phyloP scores from a whole-genome alignment of 2,888 invertebrate species.

The Campopleginae sp. region DNA sequence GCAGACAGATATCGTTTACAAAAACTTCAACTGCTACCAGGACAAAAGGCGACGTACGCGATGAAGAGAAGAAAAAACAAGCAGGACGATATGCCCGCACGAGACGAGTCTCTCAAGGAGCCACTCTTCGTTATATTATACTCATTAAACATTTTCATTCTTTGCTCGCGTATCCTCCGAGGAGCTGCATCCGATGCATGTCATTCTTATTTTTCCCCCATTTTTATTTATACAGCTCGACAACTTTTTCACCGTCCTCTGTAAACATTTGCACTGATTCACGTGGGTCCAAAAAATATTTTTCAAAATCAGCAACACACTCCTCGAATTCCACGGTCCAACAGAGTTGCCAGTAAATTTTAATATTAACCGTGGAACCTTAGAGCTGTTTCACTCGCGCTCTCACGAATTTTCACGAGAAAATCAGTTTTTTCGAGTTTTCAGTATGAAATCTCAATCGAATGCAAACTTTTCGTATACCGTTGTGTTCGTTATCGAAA shows the following conservation, averaged over 20 bases:
- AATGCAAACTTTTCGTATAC: no score
- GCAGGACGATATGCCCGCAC: background rate
- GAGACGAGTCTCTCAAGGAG: background rate
- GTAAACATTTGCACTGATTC: background rate
- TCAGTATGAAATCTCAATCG: no score
- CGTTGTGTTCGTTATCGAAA: no score
- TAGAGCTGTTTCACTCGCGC: no score
- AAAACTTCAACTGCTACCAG: slow-evolving; percentile 70
- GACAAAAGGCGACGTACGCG: background rate
- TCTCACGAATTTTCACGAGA: no score
- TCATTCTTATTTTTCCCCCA: background rate
- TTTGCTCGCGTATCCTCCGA: background rate
- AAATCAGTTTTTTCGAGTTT: no score
- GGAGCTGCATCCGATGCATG: background rate
- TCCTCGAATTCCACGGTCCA: no score
- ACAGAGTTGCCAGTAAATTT: no score
- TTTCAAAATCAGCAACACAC: no score
- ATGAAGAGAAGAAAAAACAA: slow-evolving; percentile 6
- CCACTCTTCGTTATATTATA: slow-evolving; percentile 11
- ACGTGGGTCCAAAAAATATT: no score
- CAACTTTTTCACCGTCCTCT: background rate
- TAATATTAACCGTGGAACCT: no score
- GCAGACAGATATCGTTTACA: slow-evolving; percentile 74
- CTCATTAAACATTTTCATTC: background rate
- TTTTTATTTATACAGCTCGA: background rate